These are phyloP conservation scores for Semaprochilodus insignis DNA, from an alignment of 2,797 vertebrate genomes.

Conservation along the genomic window DNA sequence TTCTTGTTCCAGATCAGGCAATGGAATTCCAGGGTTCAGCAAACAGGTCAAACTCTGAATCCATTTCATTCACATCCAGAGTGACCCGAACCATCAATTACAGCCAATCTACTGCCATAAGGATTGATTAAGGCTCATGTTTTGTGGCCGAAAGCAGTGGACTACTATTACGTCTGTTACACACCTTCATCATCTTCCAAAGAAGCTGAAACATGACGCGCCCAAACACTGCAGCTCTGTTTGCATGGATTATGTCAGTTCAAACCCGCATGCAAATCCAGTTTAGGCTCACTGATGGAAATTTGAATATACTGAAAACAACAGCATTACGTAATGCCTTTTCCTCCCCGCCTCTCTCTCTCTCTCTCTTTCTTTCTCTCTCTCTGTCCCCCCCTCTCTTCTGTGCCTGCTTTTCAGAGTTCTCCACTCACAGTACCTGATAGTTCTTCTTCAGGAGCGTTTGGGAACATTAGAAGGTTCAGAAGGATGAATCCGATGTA, in stretches of 20 bases:
- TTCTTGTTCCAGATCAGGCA: slow-evolving; percentile 38
- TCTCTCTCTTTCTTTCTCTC: not conserved
- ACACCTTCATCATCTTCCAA: not conserved
- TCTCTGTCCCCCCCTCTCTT: not conserved
- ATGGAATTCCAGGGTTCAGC: slow-evolving; percentile 41
- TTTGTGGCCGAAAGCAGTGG: not conserved
- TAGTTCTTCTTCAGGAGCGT: not conserved
- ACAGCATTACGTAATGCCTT: slow-evolving; percentile 42
- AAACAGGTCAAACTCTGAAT: slow-evolving; percentile 41
- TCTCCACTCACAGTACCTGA: not conserved
- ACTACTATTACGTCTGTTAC: not conserved
- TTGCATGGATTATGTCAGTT: slow-evolving; percentile 37
- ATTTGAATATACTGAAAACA: slow-evolving; percentile 39
- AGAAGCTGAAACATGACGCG: not conserved
- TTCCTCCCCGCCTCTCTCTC: not conserved
- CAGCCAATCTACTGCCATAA: slow-evolving; percentile 34
- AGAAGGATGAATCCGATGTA: not conserved
- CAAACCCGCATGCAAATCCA: slow-evolving; percentile 47
- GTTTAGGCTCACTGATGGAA: slow-evolving; percentile 3
- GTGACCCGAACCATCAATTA: slow-evolving; percentile 43
- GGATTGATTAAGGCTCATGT: not conserved
- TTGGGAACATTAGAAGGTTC: not conserved
- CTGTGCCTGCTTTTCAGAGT: slow-evolving; percentile 1
- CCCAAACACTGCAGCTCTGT: not conserved
- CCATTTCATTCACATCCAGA: slow-evolving; percentile 24